phyloP scores from a whole-genome alignment of 1,140 invertebrate species.

The Drosophila burlai region DNA sequence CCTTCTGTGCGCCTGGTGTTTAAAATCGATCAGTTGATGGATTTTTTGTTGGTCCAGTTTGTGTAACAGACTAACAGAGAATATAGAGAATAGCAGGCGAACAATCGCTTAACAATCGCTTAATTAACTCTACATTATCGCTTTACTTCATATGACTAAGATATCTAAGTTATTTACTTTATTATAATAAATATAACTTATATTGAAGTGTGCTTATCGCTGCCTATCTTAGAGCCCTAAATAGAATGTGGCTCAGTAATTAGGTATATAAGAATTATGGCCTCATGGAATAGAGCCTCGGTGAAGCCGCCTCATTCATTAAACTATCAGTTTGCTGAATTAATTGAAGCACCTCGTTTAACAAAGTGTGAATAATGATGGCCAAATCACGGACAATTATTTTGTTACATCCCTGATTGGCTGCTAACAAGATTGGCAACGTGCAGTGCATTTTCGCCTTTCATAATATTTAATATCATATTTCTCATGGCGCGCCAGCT shows the following conservation, averaged over 20 bases:
- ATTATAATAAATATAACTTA: not conserved
- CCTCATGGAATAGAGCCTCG: not conserved
- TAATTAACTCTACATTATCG: no score
- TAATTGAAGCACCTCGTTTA: constrained; percentile 43
- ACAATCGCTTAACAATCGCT: no score
- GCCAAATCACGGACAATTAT: constrained; percentile 51
- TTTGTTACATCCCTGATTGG: constrained; percentile 53
- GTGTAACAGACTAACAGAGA: no score
- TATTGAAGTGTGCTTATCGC: not conserved
- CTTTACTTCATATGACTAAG: not conserved
- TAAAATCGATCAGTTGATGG: no score
- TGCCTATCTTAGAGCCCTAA: not conserved
- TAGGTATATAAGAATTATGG: constrained; percentile 27
- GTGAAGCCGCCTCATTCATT: constrained; percentile 12
- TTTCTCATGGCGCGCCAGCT: constrained; percentile 61
- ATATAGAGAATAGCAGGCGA: no score
- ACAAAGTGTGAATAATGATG: constrained; percentile 51
- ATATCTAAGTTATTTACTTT: not conserved
- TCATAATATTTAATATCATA: constrained; percentile 75
- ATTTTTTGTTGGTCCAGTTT: no score
- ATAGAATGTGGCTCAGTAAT: constrained; percentile 3
- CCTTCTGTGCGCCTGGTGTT: no score
- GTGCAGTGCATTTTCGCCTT: constrained; percentile 58
- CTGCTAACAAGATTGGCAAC: constrained; percentile 69
- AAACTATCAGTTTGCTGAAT: constrained; percentile 33